These are phyloP conservation scores for Ruditapes philippinarum DNA, from an alignment of 1,140 invertebrate species.

Conservation along the genomic window DNA sequence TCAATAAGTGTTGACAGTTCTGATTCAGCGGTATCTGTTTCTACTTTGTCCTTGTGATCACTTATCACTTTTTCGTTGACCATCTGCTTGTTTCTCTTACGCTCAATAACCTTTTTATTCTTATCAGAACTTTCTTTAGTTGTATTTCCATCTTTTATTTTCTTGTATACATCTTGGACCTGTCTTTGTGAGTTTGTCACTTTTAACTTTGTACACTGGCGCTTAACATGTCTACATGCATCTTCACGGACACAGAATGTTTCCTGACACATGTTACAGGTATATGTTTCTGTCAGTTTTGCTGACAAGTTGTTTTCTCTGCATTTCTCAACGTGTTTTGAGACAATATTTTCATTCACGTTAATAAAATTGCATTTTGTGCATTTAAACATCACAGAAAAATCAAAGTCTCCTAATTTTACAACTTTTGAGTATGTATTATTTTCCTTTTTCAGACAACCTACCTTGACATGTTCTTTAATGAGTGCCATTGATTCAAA, in stretches of 20 bases:
- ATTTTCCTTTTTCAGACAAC: constrained; percentile 8
- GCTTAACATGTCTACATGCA: constrained; percentile 46
- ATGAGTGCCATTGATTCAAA: constrained; percentile 24
- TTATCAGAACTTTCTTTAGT: neutral
- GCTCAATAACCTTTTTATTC: neutral
- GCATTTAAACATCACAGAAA: constrained; percentile 16
- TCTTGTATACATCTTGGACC: constrained; percentile 29
- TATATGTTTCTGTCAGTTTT: neutral
- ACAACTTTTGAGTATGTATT: neutral
- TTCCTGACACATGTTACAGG: constrained; percentile 57
- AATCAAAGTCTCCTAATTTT: constrained; percentile 26
- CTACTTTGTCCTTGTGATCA: neutral
- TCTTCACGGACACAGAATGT: constrained; percentile 19
- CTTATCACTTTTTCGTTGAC: neutral
- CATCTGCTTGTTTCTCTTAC: neutral
- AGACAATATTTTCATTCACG: constrained; percentile 6
- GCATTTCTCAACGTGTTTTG: constrained; percentile 45
- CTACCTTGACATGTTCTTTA: constrained; percentile 52
- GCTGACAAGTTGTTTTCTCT: neutral
- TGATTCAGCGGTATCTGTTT: neutral
- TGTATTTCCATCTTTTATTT: constrained; percentile 5
- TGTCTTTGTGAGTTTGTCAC: constrained; percentile 17
- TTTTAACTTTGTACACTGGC: constrained; percentile 57
- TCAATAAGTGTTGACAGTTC: neutral
- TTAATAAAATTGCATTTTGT: constrained; percentile 47